Evolutionary conservation across 2,888 invertebrate species (phyloP).

Genomic region (Vannuccia rotundouncinata): DNA sequence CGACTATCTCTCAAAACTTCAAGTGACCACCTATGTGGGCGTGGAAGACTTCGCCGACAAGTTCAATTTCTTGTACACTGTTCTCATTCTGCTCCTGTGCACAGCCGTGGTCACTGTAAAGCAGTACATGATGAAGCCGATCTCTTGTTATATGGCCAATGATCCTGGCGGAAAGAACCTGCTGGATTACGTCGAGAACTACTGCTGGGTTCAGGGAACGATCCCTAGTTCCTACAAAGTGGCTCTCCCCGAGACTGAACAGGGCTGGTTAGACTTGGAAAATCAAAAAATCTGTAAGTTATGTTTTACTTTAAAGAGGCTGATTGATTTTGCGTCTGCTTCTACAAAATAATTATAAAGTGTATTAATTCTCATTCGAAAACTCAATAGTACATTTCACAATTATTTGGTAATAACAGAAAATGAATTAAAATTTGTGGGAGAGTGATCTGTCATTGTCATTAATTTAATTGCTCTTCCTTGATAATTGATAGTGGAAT

Average conservation of each 20-base stretch:
- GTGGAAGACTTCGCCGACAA: conserved; percentile 37
- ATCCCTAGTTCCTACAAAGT: conserved; percentile 16
- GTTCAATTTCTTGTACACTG: conserved; percentile 35
- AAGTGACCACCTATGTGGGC: conserved; percentile 22
- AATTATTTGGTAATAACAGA: no score
- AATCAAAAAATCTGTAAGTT: conserved; percentile 15
- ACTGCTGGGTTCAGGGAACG: conserved; percentile 36
- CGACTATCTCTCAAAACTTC: conserved; percentile 33
- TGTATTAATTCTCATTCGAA: no score
- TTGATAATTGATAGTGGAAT: no score
- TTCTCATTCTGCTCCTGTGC: conserved; percentile 27
- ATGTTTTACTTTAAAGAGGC: not conserved
- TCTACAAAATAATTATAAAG: no score
- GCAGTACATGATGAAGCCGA: conserved; percentile 34
- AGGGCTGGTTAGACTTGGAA: not conserved
- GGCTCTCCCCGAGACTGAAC: not conserved
- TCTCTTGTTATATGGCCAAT: conserved; percentile 27
- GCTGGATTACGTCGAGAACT: conserved; percentile 35
- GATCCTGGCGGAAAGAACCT: conserved; percentile 25
- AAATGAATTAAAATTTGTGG: no score
- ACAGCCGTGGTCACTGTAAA: conserved; percentile 34
- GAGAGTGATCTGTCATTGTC: no score
- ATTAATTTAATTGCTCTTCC: no score
- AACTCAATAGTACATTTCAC: no score
- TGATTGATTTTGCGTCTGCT: no score